These are phyloP conservation scores for Morpho helenor DNA, from an alignment of 2,888 invertebrate species.

Conservation along the genomic window DNA sequence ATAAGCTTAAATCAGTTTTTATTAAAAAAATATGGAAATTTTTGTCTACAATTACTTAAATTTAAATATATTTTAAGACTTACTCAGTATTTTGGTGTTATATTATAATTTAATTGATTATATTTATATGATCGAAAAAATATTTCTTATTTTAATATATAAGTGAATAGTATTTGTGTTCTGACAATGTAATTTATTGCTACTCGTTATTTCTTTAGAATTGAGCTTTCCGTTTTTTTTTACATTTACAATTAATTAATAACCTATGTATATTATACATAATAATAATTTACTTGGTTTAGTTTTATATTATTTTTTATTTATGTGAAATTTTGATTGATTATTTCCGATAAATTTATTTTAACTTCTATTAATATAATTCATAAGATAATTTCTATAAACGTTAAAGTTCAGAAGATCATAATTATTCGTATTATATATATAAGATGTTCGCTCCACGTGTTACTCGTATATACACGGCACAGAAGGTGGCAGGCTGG, in stretches of 20 bases:
- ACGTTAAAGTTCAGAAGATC: constrained; percentile 4
- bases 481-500: constrained; percentile 18
- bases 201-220: constrained; percentile 45
- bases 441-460: constrained; percentile 13
- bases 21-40: constrained; percentile 10
- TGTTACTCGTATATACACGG: constrained; percentile 9
- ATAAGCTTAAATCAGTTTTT: constrained; percentile 17
- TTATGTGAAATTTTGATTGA: not conserved
- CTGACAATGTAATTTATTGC: constrained; percentile 22
- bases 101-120: constrained; percentile 8
- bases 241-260: constrained; percentile 9
- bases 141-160: constrained; percentile 22
- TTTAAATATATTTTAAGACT: constrained; percentile 16
- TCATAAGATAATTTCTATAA: constrained; percentile 20
- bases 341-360: constrained; percentile 3
- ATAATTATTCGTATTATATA: constrained; percentile 11
- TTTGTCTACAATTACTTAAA: constrained; percentile 15
- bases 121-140: constrained; percentile 23
- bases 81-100: constrained; percentile 25
- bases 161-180: constrained; percentile 17
- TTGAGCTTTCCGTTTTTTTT: constrained; percentile 47
- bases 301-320: no score
- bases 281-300: no score
- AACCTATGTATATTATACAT: no score
- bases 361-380: constrained; percentile 11